Percentiles rank a stretch among this genome's conserved stretches.
Conservation (phyloP, 2,888 invertebrate species). For the Noctua fimbriata region DNA sequence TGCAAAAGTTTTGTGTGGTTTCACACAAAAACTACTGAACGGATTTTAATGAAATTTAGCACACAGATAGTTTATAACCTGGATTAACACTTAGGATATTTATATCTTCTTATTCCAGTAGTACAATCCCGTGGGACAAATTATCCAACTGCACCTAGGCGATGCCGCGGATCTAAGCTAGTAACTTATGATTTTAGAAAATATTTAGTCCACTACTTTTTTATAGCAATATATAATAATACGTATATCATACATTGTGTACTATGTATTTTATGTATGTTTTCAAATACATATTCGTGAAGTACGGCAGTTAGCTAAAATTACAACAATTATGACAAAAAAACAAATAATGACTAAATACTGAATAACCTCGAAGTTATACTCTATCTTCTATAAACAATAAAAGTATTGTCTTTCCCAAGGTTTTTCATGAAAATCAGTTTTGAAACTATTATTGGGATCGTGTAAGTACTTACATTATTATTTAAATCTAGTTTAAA, state of each 20-base stretch:
- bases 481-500: not conserved
- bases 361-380: slow-evolving; percentile 1
- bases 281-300: not conserved
- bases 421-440: slow-evolving; percentile 1
- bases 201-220: not conserved
- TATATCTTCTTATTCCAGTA: not conserved
- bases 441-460: not conserved
- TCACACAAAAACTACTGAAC: not conserved
- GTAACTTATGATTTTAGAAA: not conserved
- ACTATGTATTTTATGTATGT: not conserved
- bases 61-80: not conserved
- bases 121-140: not conserved
- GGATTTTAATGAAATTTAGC: not conserved
- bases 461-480: not conserved
- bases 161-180: not conserved
- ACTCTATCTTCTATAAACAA: not conserved
- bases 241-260: not conserved
- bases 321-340: slow-evolving; percentile 4
- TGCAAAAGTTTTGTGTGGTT: not conserved
- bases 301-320: slow-evolving; percentile 2
- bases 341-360: not conserved
- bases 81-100: not conserved
- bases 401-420: too few species aligned
- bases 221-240: not conserved
- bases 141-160: not conserved